A percentile compares a stretch with the other conserved stretches of the same genome.
Conservation (phyloP, 2,888 invertebrate genomes). For the Dicranocentrus wangi region DNA sequence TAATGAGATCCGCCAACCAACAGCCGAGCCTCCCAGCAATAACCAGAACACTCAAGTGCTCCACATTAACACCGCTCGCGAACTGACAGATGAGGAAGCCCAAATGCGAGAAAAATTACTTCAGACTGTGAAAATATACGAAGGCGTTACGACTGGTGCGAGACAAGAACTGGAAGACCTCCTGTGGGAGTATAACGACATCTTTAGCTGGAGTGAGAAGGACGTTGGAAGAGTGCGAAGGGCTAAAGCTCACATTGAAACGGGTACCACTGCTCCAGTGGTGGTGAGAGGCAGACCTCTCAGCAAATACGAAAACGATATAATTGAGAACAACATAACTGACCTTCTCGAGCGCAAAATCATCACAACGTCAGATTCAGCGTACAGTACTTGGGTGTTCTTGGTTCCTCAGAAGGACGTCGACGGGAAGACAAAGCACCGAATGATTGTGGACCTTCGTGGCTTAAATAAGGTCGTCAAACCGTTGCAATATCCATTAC, state of each 20-base stretch:
- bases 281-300: background rate
- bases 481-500: background rate
- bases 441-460: background rate
- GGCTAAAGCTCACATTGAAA: background rate
- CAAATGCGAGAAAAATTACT: background rate
- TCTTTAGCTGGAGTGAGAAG: background rate
- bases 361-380: background rate
- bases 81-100: background rate
- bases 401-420: background rate
- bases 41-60: background rate
- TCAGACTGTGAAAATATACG: background rate
- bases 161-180: background rate
- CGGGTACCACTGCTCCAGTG: background rate
- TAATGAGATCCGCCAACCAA: background rate
- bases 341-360: background rate
- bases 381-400: background rate
- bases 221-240: constrained; percentile 4
- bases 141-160: background rate
- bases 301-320: constrained; percentile 1
- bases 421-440: background rate
- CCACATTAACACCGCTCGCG: background rate
- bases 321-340: background rate
- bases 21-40: too few relatives aligned
- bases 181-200: background rate
- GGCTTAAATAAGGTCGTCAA: background rate